These are phyloP conservation scores for Xestia rhomboidea DNA, from an alignment of 2,888 invertebrate genomes.

Conservation along the genomic window DNA sequence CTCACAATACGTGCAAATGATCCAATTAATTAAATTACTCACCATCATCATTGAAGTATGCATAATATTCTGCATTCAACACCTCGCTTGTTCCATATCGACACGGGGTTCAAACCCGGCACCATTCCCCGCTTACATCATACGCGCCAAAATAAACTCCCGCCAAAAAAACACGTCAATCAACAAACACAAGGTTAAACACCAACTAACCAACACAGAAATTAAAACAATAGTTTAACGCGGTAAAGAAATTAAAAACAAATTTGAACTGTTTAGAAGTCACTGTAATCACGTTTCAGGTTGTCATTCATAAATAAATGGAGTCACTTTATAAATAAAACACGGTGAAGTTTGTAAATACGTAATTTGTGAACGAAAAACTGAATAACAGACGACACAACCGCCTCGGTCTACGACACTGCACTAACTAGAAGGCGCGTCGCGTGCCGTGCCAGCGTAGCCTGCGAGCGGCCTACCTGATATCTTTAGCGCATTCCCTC, in stretches of 20 bases:
- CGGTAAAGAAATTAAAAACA: constrained; percentile 43
- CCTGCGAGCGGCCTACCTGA: constrained; percentile 74
- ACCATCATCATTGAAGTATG: constrained; percentile 90
- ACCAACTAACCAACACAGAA: constrained; percentile 81
- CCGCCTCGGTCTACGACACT: constrained; percentile 73
- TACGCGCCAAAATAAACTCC: constrained; percentile 86
- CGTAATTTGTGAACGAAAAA: constrained; percentile 76
- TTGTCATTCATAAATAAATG: constrained; percentile 63
- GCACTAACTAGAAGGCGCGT: constrained; percentile 76
- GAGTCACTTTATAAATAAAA: constrained; percentile 81
- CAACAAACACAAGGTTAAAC: constrained; percentile 87
- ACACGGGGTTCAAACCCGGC: constrained; percentile 84
- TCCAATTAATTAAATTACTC: constrained; percentile 67
- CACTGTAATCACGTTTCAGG: constrained; percentile 52
- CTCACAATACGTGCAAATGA: constrained; percentile 4
- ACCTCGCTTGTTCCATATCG: constrained; percentile 74
- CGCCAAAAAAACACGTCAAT: constrained; percentile 84
- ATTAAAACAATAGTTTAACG: constrained; percentile 71
- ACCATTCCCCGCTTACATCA: constrained; percentile 85
- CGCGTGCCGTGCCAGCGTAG: constrained; percentile 48
- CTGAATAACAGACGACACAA: constrained; percentile 68
- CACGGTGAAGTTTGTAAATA: constrained; percentile 88
- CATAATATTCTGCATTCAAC: constrained; percentile 77
- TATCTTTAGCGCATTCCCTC: constrained; percentile 75
- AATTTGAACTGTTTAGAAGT: constrained; percentile 51